These are phyloP conservation scores for Gymnocephalus cernua DNA, from an alignment of 2,113 vertebrate genomes.

Conservation along the genomic window DNA sequence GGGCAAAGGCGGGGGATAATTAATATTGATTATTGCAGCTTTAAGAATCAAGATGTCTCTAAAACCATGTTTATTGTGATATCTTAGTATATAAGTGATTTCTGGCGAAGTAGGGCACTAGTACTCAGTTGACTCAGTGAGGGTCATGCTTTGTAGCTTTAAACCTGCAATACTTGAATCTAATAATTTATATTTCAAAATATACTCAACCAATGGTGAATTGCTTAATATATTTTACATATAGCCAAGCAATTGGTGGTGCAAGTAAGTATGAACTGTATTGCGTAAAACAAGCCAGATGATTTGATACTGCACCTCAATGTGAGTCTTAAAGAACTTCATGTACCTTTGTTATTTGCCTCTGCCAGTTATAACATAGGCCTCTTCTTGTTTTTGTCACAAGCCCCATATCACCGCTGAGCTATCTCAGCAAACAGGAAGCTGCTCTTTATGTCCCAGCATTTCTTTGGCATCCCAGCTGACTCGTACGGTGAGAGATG, in stretches of 20 bases:
- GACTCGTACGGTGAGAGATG: not conserved
- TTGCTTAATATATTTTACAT: slow-evolving; percentile 61
- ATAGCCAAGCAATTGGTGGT: slow-evolving; percentile 29
- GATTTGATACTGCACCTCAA: slow-evolving; percentile 20
- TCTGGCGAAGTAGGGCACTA: slow-evolving; percentile 46
- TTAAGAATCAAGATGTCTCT: slow-evolving; percentile 2
- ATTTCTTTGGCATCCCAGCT: slow-evolving; percentile 10
- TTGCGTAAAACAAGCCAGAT: slow-evolving; percentile 13
- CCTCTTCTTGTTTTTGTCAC: not conserved
- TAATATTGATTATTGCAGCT: slow-evolving; percentile 17
- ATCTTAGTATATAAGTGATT: slow-evolving; percentile 35
- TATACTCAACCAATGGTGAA: slow-evolving; percentile 53
- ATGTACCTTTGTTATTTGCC: slow-evolving; percentile 57
- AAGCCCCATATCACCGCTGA: slow-evolving; percentile 19
- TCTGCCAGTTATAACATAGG: not conserved
- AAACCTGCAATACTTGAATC: slow-evolving; percentile 86
- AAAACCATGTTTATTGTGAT: slow-evolving; percentile 8
- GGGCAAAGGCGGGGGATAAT: not conserved
- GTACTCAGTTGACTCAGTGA: slow-evolving; percentile 30
- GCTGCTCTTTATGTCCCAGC: slow-evolving; percentile 20
- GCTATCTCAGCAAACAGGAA: slow-evolving; percentile 8
- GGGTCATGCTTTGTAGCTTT: slow-evolving; percentile 71
- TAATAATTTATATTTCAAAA: slow-evolving; percentile 71
- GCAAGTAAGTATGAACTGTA: slow-evolving; percentile 19
- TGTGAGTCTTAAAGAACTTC: slow-evolving; percentile 44